Evolutionary conservation across 2,888 invertebrate species (phyloP).

Genomic region (Leptopterna dolabrata): DNA sequence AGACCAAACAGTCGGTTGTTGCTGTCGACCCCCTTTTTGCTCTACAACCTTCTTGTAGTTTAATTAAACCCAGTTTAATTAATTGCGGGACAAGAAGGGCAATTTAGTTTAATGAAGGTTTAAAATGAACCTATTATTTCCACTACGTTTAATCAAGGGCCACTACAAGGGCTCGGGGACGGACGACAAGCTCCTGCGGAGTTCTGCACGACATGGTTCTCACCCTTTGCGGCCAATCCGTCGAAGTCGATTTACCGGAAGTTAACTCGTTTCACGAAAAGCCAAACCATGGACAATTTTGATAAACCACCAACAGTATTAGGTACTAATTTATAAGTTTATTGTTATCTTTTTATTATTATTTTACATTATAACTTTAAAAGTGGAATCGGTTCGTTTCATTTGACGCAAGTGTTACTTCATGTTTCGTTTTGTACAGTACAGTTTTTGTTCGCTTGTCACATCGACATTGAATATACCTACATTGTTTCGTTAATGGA

Average conservation of each 20-base stretch:
- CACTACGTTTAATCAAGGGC: constrained; percentile 21
- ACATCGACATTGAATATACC: no score
- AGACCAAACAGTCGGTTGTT: neutral
- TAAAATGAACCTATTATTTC: constrained; percentile 26
- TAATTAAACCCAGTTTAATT: constrained; percentile 17
- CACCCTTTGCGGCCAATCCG: neutral
- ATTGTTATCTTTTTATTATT: no score
- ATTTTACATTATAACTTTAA: no score
- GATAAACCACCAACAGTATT: no score
- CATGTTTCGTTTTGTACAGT: no score
- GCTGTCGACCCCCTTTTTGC: neutral
- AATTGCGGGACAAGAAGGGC: constrained; percentile 1
- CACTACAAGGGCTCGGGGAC: neutral
- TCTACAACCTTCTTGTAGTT: neutral
- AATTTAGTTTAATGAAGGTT: constrained; percentile 24
- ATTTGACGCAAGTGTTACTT: no score
- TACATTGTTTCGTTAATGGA: no score
- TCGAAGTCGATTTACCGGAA: neutral
- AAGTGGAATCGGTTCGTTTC: no score
- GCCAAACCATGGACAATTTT: no score
- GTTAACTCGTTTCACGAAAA: neutral
- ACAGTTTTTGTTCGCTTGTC: no score
- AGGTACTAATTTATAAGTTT: neutral
- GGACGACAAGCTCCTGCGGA: neutral
- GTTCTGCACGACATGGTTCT: neutral